A percentile compares a stretch with the other conserved stretches of the same genome.
phyloP scores from a whole-genome alignment of 1,140 invertebrate species.

The Apis cerana region DNA sequence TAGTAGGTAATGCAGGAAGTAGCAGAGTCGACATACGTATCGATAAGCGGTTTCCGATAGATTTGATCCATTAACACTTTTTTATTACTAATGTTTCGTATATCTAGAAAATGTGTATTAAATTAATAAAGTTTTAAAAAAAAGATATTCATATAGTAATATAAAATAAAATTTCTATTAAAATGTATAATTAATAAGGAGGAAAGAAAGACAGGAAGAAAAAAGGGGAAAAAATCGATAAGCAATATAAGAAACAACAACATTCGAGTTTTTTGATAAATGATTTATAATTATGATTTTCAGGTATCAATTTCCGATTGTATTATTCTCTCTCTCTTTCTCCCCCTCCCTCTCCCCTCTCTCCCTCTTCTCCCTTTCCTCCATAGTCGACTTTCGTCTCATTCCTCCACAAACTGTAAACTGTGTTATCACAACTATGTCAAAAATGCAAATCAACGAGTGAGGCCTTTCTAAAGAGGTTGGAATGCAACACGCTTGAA shows the following conservation, averaged over 20 bases:
- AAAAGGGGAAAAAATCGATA: background rate
- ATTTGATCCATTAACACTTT: background rate
- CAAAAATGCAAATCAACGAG: conserved; percentile 48
- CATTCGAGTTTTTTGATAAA: conserved; percentile 28
- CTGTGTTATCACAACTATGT: conserved; percentile 44
- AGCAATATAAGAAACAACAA: conserved; percentile 21
- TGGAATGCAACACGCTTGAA: conserved; percentile 33
- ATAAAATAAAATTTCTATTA: background rate
- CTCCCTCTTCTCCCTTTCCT: conserved; percentile 18
- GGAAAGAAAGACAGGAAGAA: background rate
- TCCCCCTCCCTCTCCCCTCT: conserved; percentile 9
- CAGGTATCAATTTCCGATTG: background rate
- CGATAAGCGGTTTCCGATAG: conserved; percentile 1
- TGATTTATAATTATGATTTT: conserved; percentile 37
- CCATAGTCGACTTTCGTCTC: background rate
- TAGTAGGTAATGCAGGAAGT: background rate
- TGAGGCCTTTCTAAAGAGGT: conserved; percentile 48
- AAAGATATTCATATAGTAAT: background rate
- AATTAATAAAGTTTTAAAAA: background rate
- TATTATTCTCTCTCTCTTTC: conserved; percentile 12
- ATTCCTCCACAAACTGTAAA: conserved; percentile 19
- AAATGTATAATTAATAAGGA: background rate
- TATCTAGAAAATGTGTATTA: background rate
- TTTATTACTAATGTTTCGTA: too few relatives aligned
- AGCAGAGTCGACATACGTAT: background rate